Conservation (phyloP, 2,113 vertebrate genomes). For the Colaptes auratus region DNA sequence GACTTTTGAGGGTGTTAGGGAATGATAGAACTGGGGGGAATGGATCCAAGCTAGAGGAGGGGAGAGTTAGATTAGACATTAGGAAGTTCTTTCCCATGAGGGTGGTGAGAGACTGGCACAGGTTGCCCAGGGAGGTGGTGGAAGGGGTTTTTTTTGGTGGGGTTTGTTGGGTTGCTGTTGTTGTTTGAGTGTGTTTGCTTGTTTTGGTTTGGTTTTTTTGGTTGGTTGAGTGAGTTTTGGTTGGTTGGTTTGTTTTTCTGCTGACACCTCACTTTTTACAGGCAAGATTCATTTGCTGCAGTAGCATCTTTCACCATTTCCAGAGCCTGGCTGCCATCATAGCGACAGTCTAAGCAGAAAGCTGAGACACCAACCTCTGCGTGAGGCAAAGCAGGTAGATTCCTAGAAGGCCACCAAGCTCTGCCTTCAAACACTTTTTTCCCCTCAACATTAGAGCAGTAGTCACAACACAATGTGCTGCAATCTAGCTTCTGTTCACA, state of each 20-base stretch:
- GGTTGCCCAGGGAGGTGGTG: too few relatives aligned
- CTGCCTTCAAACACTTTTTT: background rate
- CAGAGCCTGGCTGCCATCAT: background rate
- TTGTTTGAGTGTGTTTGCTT: too few relatives aligned
- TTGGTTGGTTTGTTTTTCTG: background rate
- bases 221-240: too few relatives aligned
- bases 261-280: background rate
- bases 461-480: background rate
- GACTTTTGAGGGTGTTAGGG: too few relatives aligned
- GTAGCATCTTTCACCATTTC: background rate
- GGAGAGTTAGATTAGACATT: too few relatives aligned
- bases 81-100: too few relatives aligned
- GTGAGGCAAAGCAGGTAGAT: background rate
- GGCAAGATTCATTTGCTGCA: background rate
- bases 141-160: too few relatives aligned
- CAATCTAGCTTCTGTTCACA: background rate
- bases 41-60: too few relatives aligned
- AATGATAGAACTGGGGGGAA: too few relatives aligned
- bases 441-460: background rate
- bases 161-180: too few relatives aligned
- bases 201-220: too few relatives aligned
- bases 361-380: background rate
- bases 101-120: too few relatives aligned
- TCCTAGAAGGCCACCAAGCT: background rate
- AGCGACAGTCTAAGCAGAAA: background rate